Conservation (phyloP, 2,888 invertebrate genomes). For the Gryllus longicercus region DNA sequence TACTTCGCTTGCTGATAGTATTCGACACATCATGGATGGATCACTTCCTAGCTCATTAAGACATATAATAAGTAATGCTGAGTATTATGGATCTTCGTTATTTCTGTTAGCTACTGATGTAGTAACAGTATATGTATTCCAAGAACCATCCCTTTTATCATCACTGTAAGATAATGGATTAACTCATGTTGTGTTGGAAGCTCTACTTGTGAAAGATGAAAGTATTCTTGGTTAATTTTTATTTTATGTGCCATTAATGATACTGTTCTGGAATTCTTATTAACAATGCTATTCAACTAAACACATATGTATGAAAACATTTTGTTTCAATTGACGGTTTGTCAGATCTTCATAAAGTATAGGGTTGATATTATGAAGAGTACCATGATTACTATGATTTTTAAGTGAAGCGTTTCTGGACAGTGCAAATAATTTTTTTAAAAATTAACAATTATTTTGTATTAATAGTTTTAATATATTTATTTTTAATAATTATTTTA, state of each 20-base stretch:
- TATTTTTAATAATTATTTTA: background rate
- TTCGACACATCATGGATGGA: constrained; percentile 83
- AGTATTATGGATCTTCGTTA: constrained; percentile 82
- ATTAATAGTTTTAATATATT: background rate
- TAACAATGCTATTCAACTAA: background rate
- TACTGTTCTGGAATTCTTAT: too few relatives aligned
- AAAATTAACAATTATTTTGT: background rate
- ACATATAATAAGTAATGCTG: constrained; percentile 82
- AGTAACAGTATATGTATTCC: constrained; percentile 78
- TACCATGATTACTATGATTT: too few relatives aligned
- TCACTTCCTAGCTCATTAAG: constrained; percentile 73
- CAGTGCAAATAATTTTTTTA: background rate
- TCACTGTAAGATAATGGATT: constrained; percentile 82
- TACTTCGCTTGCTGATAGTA: constrained; percentile 73
- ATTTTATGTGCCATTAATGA: background rate
- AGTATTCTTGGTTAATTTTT: constrained; percentile 39
- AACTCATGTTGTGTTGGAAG: constrained; percentile 80
- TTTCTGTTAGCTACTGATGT: constrained; percentile 80
- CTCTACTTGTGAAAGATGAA: constrained; percentile 76
- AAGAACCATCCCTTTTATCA: constrained; percentile 78
- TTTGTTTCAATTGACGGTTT: background rate
- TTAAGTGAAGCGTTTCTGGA: too few relatives aligned
- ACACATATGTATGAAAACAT: background rate
- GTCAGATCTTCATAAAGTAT: too few relatives aligned
- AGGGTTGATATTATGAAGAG: too few relatives aligned